Base-by-base conservation (phyloP, 2,797 vertebrate species). In the Mycteria americana region DNA sequence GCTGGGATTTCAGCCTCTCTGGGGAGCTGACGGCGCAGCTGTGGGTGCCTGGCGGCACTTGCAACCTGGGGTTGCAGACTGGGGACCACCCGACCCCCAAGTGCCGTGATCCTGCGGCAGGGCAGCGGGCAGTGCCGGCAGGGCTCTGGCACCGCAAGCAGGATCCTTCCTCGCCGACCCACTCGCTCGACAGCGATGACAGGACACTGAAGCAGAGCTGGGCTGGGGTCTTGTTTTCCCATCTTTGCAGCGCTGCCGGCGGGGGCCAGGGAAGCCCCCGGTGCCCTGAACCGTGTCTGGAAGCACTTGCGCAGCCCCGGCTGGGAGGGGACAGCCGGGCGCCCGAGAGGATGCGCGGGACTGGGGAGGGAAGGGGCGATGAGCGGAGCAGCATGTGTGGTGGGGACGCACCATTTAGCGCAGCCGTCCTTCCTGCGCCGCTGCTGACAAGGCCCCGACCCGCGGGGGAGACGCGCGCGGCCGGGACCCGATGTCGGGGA, bases 171-270 rank as follows among this genome's bases (percentile, higher is more conserved):
- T 53, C 15, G 0, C 23, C 6, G 4, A 0, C 3, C 68, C 0
- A 0, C 45, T 53, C 0, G 1, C 43, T 62, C 43, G 11, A 63
- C 11, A 16, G 35, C 5, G 1, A 18, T 15, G 67, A 18, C 59
- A 19, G 0, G 45, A n/a, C 53, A 10, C 3, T 0, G 0, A 18
- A 14, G 46, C 50, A 22, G 50, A 59, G 45, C 19, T 1, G 1
- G 37, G 33, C 31, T 2, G 10, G 33, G 73, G 13, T 43, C 30
- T 31, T 79, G 67, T 91, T 94, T 89, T 70, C 86, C 69, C 89
- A 46, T 64, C 74, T 74, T 43, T 2, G 2, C 54, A 18, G 62
- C 2, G 1, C 51, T 39, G 33, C 57, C 0, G 1, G 48, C 0
- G 27, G 75, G 25, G 30, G 13, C 9, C 45, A 5, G 77, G 70